Conservation (phyloP, 2,888 invertebrate species). For the Athrips mouffetella region DNA sequence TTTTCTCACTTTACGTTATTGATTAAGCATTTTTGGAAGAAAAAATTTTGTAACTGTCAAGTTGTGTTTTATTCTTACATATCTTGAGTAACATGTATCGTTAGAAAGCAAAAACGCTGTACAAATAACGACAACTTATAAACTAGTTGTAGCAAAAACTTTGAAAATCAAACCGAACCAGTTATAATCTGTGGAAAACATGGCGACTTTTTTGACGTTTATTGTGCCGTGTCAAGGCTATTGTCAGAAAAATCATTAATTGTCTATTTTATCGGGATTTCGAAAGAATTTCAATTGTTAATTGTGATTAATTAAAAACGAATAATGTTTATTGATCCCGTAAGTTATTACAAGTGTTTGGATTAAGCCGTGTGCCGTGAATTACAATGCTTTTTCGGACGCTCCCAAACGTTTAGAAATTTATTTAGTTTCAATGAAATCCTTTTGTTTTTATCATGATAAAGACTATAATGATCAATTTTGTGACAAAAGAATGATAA, state of each 20-base stretch:
- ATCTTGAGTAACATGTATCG: too few species aligned
- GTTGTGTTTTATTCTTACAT: too few species aligned
- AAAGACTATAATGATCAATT: constrained; percentile 32
- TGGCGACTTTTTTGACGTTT: constrained; percentile 21
- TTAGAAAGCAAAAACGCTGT: not conserved
- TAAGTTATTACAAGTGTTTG: not conserved
- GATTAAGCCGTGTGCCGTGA: not conserved
- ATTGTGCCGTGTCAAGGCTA: constrained; percentile 29
- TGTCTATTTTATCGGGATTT: not conserved
- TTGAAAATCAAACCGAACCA: too few species aligned
- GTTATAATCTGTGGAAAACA: constrained; percentile 16
- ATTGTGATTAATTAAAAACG: not conserved
- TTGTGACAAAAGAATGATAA: constrained; percentile 27
- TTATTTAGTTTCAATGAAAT: constrained; percentile 28
- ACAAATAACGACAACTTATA: too few species aligned
- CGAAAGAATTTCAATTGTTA: not conserved
- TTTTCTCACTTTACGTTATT: too few species aligned
- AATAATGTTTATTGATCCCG: not conserved
- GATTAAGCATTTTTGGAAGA: too few species aligned
- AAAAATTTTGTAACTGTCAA: too few species aligned
- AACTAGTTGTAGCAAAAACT: too few species aligned
- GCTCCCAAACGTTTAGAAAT: constrained; percentile 48
- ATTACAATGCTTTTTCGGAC: constrained; percentile 59
- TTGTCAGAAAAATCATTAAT: constrained; percentile 20
- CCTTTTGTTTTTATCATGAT: constrained; percentile 28